Conservation (phyloP, 2,113 vertebrate species). For the Lepidothrix coronata region DNA sequence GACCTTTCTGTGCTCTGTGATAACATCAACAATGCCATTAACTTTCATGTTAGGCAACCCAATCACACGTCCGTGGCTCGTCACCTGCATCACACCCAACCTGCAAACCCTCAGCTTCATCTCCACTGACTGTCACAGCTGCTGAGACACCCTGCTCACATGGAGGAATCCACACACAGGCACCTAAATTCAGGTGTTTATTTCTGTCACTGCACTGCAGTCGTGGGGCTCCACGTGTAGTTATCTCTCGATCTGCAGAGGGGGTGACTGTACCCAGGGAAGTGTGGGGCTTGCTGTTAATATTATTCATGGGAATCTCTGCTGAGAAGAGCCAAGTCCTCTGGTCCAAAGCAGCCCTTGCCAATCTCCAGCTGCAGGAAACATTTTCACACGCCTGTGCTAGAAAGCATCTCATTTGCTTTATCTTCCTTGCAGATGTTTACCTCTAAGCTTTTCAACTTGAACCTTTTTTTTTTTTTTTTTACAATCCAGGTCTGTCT, state of each 20-base stretch:
- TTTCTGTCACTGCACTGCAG: neutral
- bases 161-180: neutral
- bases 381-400: neutral
- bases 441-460: neutral
- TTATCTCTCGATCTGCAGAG: neutral
- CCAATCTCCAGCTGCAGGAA: neutral
- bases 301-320: neutral
- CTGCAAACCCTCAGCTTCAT: neutral
- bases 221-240: accelerated
- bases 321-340: neutral
- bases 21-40: neutral
- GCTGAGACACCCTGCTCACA: neutral
- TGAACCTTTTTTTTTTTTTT: neutral
- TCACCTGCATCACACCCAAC: neutral
- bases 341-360: neutral
- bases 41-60: neutral
- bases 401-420: neutral
- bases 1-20: neutral
- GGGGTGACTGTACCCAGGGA: neutral
- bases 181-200: neutral
- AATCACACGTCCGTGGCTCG: neutral
- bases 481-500: neutral
- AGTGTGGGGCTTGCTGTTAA: neutral
- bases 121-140: neutral
- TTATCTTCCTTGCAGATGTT: neutral